Evolutionary conservation across 1,140 invertebrate species (phyloP).

Genomic region (Adoxophyes honmai): DNA sequence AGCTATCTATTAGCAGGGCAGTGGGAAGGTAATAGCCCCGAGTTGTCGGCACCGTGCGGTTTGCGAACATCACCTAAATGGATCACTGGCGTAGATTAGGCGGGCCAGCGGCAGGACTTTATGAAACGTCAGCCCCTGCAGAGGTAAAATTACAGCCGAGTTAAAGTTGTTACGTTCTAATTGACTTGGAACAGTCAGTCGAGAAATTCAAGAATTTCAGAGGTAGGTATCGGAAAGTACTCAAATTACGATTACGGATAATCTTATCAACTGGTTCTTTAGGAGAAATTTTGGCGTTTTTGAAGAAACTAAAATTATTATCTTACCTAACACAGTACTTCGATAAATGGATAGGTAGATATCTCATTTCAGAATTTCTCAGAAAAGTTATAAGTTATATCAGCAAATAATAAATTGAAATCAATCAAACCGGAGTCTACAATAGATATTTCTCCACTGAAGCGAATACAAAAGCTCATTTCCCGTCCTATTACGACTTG

Average conservation of each 20-base stretch:
- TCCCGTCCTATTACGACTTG: conserved; percentile 12
- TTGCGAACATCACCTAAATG: conserved; percentile 52
- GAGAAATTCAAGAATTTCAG: not conserved
- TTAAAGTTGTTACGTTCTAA: not conserved
- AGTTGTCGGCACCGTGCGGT: conserved; percentile 28
- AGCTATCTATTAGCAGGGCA: conserved; percentile 40
- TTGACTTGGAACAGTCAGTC: not conserved
- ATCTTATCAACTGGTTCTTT: not conserved
- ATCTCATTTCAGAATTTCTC: too few species aligned
- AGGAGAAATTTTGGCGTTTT: not conserved
- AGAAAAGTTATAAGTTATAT: too few species aligned
- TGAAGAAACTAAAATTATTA: too few species aligned
- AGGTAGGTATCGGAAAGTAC: too few species aligned
- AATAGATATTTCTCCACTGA: conserved; percentile 7
- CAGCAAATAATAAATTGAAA: conserved; percentile 11
- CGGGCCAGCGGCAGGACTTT: conserved; percentile 2
- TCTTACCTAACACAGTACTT: too few species aligned
- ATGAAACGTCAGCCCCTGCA: not conserved
- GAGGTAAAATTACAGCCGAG: not conserved
- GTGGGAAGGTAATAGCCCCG: conserved; percentile 26
- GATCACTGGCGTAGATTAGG: conserved; percentile 32
- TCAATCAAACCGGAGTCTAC: not conserved
- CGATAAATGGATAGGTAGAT: too few species aligned
- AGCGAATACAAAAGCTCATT: conserved; percentile 15
- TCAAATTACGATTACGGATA: conserved; percentile 2